Evolutionary conservation across 1,140 invertebrate genomes (phyloP).

Genomic region (Holcopasites calliopsidis): DNA sequence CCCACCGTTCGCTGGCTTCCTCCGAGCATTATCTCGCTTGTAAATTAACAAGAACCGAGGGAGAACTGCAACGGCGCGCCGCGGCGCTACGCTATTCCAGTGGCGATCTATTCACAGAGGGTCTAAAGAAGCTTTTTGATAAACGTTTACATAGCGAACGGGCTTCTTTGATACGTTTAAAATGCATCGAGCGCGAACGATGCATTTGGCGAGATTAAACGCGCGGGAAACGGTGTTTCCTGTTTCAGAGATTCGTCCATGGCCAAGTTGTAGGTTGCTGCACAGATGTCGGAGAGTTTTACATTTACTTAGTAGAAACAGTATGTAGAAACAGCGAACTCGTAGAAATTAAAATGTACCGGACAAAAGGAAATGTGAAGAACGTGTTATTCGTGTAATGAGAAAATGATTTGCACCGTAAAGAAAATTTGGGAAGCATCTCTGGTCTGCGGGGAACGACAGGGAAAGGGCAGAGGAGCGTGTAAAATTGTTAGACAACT

Average conservation of each 20-base stretch:
- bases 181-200: not conserved
- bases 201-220: not conserved
- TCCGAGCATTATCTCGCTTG: conserved; percentile 29
- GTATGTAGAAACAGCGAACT: too few relatives aligned
- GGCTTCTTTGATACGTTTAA: not conserved
- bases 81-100: not conserved
- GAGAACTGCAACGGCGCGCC: not conserved
- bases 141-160: not conserved
- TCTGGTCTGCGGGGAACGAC: conserved; percentile 6
- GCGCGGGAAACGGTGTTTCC: not conserved
- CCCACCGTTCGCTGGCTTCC: not conserved
- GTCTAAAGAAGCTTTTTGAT: conserved; percentile 3
- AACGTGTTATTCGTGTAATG: not conserved
- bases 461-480: conserved; percentile 24
- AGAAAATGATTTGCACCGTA: not conserved
- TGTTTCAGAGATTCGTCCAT: not conserved
- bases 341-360: not conserved
- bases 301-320: too few relatives aligned
- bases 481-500: conserved; percentile 63
- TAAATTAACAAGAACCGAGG: conserved; percentile 21
- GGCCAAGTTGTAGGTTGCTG: not conserved
- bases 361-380: not conserved
- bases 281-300: not conserved
- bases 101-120: not conserved
- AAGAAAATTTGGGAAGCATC: not conserved